Conservation (phyloP, 1,140 invertebrate species). For the Colletes latitarsis region DNA sequence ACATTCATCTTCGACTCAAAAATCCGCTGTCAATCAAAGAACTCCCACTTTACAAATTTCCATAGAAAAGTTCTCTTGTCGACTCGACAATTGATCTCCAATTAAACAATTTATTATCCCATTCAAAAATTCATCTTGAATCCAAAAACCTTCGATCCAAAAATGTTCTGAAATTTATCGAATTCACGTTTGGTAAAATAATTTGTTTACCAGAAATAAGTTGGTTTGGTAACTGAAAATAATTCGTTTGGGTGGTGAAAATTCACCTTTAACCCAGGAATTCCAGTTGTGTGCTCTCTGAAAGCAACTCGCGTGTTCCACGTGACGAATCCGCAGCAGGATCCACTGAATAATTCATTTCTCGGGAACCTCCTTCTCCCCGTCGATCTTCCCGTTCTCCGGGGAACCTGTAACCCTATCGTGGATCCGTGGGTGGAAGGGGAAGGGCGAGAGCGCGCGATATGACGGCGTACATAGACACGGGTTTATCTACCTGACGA, state of each 20-base stretch:
- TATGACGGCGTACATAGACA: slow-evolving; percentile 60
- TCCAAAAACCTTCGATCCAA: neutral
- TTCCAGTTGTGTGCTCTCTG: too few relatives aligned
- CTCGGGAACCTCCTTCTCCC: neutral
- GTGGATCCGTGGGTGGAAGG: neutral
- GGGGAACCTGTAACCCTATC: slow-evolving; percentile 6
- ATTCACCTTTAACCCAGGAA: too few relatives aligned
- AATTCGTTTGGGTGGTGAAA: too few relatives aligned
- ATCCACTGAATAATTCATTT: slow-evolving; percentile 24
- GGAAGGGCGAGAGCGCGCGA: slow-evolving; percentile 44
- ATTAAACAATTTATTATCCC: too few relatives aligned
- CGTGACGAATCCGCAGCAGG: neutral
- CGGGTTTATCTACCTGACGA: slow-evolving; percentile 73
- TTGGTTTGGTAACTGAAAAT: too few relatives aligned
- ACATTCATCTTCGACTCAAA: too few relatives aligned
- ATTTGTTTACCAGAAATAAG: too few relatives aligned
- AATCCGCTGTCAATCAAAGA: too few relatives aligned
- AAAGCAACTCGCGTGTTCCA: neutral
- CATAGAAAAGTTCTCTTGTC: too few relatives aligned
- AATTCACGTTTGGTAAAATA: too few relatives aligned
- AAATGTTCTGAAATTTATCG: neutral
- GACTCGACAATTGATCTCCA: too few relatives aligned
- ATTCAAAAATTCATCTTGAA: neutral
- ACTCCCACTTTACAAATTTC: too few relatives aligned
- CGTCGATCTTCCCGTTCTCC: neutral